phyloP scores from a whole-genome alignment of 2,888 invertebrate genomes.

The Acanthacorydalis orientalis region DNA sequence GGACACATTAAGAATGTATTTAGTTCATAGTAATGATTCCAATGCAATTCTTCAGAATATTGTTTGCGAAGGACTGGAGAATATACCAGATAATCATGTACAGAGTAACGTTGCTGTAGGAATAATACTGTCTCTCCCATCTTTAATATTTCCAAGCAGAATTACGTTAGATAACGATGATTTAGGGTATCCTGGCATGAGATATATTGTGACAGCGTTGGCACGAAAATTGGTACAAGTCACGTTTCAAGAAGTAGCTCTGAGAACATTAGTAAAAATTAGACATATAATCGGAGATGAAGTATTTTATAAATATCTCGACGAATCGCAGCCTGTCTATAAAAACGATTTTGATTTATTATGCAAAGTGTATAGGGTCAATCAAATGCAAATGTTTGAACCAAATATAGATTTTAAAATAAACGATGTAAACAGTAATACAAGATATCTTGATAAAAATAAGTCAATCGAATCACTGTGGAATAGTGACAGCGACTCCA shows the following conservation, averaged over 20 bases:
- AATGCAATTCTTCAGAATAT: conserved; percentile 49
- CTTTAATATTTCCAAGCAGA: conserved; percentile 37
- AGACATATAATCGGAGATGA: conserved; percentile 47
- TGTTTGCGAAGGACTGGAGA: conserved; percentile 46
- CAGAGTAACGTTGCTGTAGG: conserved; percentile 44
- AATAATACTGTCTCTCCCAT: conserved; percentile 45
- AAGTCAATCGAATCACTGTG: not conserved
- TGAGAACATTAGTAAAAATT: conserved; percentile 52
- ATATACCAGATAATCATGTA: conserved; percentile 35
- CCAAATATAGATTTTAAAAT: conserved; percentile 1
- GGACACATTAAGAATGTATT: conserved; percentile 57
- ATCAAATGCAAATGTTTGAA: not conserved
- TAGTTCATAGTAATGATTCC: conserved; percentile 47
- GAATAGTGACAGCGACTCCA: not conserved
- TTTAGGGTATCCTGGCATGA: conserved; percentile 10
- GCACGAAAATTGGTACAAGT: conserved; percentile 29
- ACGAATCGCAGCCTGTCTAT: conserved; percentile 26
- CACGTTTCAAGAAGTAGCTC: conserved; percentile 41
- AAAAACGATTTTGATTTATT: conserved; percentile 39
- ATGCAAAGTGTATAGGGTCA: conserved; percentile 38
- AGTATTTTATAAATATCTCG: conserved; percentile 40
- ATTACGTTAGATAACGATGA: conserved; percentile 14
- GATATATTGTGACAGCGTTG: conserved; percentile 23
- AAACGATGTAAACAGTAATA: conserved; percentile 4
- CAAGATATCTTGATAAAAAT: not conserved